Conservation (phyloP, 2,797 vertebrate genomes). For the Nothura maculosa region DNA sequence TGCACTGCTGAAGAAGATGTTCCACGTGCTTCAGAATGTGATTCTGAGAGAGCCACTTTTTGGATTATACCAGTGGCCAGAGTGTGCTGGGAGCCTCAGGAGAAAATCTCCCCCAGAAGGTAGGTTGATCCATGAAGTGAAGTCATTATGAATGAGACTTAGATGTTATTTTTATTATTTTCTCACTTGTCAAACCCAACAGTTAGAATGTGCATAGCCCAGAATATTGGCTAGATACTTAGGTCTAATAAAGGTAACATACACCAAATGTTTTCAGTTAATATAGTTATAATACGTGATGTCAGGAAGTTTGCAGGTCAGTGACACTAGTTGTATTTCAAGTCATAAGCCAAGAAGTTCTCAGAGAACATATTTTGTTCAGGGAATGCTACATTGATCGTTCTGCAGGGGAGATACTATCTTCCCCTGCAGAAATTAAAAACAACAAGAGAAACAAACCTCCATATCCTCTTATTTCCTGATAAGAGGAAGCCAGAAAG, state of each 20-base stretch:
- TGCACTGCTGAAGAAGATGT: neutral
- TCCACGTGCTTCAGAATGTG: neutral
- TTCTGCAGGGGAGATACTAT: neutral
- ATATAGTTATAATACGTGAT: neutral
- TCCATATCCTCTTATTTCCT: neutral
- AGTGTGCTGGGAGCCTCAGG: accelerated
- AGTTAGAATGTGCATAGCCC: neutral
- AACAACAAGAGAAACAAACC: too few relatives aligned
- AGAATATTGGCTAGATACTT: neutral
- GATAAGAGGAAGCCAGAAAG: neutral
- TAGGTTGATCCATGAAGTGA: neutral
- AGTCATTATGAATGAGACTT: neutral
- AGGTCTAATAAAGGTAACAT: neutral
- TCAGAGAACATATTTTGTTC: neutral
- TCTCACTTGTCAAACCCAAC: neutral
- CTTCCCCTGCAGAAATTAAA: neutral
- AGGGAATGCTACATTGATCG: neutral
- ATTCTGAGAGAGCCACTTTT: accelerated
- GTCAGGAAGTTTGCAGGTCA: neutral
- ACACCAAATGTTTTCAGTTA: slow-evolving; percentile 5
- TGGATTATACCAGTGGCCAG: neutral
- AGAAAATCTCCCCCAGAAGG: neutral
- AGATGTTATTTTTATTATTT: neutral
- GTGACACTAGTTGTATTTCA: slow-evolving; percentile 1
- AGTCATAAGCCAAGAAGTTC: neutral